phyloP scores from a whole-genome alignment of 2,113 vertebrate genomes.

The Alces alces region DNA sequence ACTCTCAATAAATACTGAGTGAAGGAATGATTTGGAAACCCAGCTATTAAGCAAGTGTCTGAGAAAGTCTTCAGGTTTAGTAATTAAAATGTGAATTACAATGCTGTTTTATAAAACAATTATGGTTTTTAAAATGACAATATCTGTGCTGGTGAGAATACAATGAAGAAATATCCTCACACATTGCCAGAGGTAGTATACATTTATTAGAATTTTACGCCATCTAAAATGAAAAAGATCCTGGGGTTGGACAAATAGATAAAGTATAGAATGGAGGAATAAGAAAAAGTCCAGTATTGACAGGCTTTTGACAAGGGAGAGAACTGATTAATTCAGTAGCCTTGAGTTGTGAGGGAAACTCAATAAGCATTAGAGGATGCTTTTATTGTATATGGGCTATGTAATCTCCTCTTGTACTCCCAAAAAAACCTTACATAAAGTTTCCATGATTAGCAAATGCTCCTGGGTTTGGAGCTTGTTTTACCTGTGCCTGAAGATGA shows the following conservation, averaged over 20 bases:
- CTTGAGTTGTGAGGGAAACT: background rate
- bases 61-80: background rate
- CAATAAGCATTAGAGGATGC: background rate
- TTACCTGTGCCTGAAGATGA: background rate
- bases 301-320: background rate
- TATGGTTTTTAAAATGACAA: background rate
- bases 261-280: background rate
- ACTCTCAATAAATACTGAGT: background rate
- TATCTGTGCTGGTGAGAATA: background rate
- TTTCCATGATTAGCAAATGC: background rate
- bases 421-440: background rate
- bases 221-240: background rate
- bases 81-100: background rate
- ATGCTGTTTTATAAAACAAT: background rate
- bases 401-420: background rate
- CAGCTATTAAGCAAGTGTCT: background rate
- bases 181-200: background rate
- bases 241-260: background rate
- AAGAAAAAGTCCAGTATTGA: background rate
- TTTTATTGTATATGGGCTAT: background rate
- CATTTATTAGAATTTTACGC: background rate
- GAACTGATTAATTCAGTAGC: background rate
- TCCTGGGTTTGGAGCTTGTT: background rate
- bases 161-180: background rate
- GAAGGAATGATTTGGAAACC: background rate